These are phyloP conservation scores for Scaptomyza hsui DNA, from an alignment of 1,140 invertebrate genomes.

Conservation along the genomic window DNA sequence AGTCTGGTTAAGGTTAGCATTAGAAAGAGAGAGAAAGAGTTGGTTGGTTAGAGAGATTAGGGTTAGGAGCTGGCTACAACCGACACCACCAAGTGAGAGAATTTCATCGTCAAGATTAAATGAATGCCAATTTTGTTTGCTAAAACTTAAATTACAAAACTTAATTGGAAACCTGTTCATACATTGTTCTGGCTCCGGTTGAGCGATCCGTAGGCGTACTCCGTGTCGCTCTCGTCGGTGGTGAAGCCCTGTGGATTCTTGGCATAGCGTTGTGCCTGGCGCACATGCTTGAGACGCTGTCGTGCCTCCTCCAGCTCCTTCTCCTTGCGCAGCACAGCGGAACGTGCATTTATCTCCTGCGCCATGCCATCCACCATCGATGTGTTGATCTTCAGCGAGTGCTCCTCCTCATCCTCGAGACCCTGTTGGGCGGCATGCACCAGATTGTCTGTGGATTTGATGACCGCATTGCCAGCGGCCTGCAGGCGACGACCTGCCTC, in stretches of 20 bases:
- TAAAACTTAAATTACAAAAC: conserved; percentile 27
- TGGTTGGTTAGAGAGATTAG: conserved; percentile 65
- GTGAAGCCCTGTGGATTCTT: conserved; percentile 85
- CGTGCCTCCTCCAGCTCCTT: conserved; percentile 96
- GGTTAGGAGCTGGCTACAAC: conserved; percentile 40
- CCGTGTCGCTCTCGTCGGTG: conserved; percentile 86
- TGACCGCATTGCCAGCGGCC: conserved; percentile 98
- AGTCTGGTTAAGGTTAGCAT: conserved; percentile 73
- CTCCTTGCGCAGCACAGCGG: conserved; percentile 96
- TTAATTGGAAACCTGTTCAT: conserved; percentile 48
- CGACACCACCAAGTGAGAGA: conserved; percentile 50
- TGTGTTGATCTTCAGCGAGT: conserved; percentile 94
- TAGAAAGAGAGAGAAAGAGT: conserved; percentile 50
- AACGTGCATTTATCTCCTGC: conserved; percentile 95
- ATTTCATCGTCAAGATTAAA: conserved; percentile 13
- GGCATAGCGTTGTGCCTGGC: conserved; percentile 93
- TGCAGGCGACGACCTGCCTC: conserved; percentile 96
- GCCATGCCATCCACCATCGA: conserved; percentile 97
- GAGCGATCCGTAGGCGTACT: conserved; percentile 74
- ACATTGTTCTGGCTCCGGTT: conserved; percentile 83
- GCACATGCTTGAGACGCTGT: conserved; percentile 92
- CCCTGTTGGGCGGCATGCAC: conserved; percentile 97
- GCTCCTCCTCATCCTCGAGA: conserved; percentile 95
- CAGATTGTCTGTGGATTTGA: conserved; percentile 98
- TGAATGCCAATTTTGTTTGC: conserved; percentile 61